A percentile compares a stretch with the other conserved stretches of the same genome.
These are phyloP conservation scores for Cyprinella venusta DNA, from an alignment of 2,797 vertebrate species.

Conservation along the genomic window DNA sequence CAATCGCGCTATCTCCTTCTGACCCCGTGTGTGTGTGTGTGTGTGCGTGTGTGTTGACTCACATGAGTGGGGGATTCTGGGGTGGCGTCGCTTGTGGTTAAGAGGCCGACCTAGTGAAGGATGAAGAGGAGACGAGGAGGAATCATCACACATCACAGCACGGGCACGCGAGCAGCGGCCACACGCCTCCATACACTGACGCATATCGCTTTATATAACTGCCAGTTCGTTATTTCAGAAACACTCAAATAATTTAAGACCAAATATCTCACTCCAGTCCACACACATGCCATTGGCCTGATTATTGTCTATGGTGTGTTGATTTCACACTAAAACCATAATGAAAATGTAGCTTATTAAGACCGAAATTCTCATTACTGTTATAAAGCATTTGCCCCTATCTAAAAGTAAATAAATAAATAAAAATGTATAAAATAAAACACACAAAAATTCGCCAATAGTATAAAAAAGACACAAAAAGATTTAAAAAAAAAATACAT, in stretches of 20 bases:
- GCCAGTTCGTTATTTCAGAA: background rate
- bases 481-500: too few relatives aligned
- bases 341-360: background rate
- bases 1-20: background rate
- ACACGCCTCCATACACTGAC: constrained; percentile 17
- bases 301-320: background rate
- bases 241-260: background rate
- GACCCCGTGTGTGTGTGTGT: background rate
- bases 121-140: constrained; percentile 29
- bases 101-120: constrained; percentile 6
- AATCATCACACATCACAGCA: background rate
- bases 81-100: background rate
- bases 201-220: constrained; percentile 35
- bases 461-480: too few relatives aligned
- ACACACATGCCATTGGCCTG: background rate
- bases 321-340: background rate
- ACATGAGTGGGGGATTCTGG: background rate
- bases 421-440: too few relatives aligned
- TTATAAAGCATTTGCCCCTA: background rate
- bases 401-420: too few relatives aligned
- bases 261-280: background rate
- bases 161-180: background rate
- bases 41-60: background rate
- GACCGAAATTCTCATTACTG: background rate
- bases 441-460: too few relatives aligned